Evolutionary conservation across 2,113 vertebrate genomes (phyloP), one percentile per base, ranked within the genome.

Genomic region (Rhombomys opimus): DNA sequence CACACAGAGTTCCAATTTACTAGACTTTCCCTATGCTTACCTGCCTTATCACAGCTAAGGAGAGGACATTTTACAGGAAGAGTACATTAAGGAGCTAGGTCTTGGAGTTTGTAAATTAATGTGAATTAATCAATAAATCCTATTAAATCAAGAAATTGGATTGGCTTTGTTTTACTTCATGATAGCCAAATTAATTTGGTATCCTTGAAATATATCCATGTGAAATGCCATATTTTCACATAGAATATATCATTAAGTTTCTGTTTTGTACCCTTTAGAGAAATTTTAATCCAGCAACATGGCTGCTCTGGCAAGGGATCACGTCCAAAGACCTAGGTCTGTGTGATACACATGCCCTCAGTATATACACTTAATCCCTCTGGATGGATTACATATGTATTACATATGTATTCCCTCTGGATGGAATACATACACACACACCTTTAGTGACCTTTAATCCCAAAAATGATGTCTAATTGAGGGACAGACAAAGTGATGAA

Each of bases 71-170:
- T 17, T 61, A 57, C 5, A 73, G 72, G 27, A 72, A 0, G 12
- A 50, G 11, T 2, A 70, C 12, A 59, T 4, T 57, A 67, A 32
- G 25, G 61, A 1, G 70, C 10, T 82, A 35, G 27, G 22, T 41
- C 35, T 57, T 87, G n/a, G 9, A n/a, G 25, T 88, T 68, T 94
- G 35, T 95, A 72, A 80, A 87, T 80, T 80, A 87, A 46, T 14
- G 15, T 94, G 17, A 4, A 20, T 30, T 5, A 27, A 68, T 76
- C 77, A 46, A 89, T 41, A 93, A 76, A 63, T 35, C 65, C 67
- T 73, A 35, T 17, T n/a, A n/a, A 82, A 41, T 22, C 50, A 89
- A 90, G 30, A 95, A 93, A 59, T 27, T 23, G 18, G 32, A 13
- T 82, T 73, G 38, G 46, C 27, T 90, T 92, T 67, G 3, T 50